Evolutionary conservation across 2,797 vertebrate species (phyloP).

Genomic region (Ptychobarbus kaznakovi): DNA sequence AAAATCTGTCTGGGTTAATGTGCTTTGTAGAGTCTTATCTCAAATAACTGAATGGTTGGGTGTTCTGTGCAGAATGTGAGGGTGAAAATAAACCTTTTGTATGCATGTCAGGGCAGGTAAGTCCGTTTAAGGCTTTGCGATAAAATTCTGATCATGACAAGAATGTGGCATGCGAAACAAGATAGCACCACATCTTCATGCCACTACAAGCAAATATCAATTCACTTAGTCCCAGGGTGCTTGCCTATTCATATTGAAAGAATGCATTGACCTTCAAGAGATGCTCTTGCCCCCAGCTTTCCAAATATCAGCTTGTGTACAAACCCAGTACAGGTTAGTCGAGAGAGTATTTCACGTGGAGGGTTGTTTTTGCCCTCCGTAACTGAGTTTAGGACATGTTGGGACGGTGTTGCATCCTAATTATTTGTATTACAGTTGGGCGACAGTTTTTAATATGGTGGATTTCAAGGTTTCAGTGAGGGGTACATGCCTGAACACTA

Average conservation of each 20-base stretch:
- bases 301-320: background rate
- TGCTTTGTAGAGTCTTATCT: background rate
- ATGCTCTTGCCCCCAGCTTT: background rate
- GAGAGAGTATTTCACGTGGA: constrained; percentile 53
- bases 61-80: background rate
- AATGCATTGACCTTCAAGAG: constrained; percentile 18
- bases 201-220: constrained; percentile 31
- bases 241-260: constrained; percentile 33
- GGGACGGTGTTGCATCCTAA: constrained; percentile 64
- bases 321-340: background rate
- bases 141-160: constrained; percentile 38
- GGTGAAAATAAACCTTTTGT: constrained; percentile 27
- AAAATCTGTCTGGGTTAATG: background rate
- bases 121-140: background rate
- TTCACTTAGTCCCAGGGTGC: constrained; percentile 1
- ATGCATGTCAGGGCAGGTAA: constrained; percentile 54
- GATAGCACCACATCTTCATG: background rate
- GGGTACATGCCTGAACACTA: background rate
- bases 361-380: constrained; percentile 57
- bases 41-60: background rate
- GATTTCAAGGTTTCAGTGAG: constrained; percentile 1
- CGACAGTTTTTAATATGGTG: constrained; percentile 6
- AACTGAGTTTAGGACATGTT: constrained; percentile 70
- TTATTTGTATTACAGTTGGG: constrained; percentile 52
- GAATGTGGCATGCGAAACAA: constrained; percentile 48